phyloP scores from a whole-genome alignment of 2,113 vertebrate genomes.

The Euleptes europaea region DNA sequence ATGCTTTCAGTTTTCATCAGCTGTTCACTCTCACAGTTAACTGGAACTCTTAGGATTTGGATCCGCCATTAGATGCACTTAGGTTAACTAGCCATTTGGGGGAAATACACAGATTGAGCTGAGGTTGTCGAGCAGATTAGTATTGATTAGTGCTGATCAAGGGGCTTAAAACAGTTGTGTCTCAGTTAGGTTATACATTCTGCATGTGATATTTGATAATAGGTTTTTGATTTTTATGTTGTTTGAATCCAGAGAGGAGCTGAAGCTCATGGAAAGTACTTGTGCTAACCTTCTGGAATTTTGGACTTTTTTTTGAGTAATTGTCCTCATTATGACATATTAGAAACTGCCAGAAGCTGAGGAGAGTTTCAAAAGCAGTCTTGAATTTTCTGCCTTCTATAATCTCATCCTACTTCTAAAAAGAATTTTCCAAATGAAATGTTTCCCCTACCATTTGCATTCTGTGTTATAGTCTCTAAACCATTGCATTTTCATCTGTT shows the following conservation, averaged over 20 bases:
- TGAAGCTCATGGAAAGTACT: not conserved
- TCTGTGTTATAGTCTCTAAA: conserved; percentile 2
- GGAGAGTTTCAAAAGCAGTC: not conserved
- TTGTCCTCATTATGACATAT: not conserved
- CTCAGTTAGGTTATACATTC: not conserved
- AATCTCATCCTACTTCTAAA: not conserved
- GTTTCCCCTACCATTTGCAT: conserved; percentile 3
- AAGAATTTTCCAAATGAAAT: conserved; percentile 2
- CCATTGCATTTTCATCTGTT: conserved; percentile 17
- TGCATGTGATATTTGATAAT: not conserved
- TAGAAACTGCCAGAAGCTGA: not conserved
- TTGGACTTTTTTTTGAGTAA: not conserved
- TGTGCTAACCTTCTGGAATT: not conserved
- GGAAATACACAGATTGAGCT: not conserved
- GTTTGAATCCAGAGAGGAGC: not conserved
- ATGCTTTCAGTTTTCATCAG: not conserved
- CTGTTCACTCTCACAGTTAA: not conserved
- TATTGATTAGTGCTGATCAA: not conserved
- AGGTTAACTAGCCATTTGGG: not conserved
- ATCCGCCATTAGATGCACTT: not conserved
- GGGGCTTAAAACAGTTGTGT: not conserved
- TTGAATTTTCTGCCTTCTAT: not conserved
- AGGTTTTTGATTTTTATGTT: not conserved
- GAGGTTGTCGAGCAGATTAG: not conserved
- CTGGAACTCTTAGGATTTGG: not conserved